A percentile compares a stretch with the other conserved stretches of the same genome.
Evolutionary conservation across 2,888 invertebrate genomes (phyloP).

Genomic region (Drosophila suboccidentalis): DNA sequence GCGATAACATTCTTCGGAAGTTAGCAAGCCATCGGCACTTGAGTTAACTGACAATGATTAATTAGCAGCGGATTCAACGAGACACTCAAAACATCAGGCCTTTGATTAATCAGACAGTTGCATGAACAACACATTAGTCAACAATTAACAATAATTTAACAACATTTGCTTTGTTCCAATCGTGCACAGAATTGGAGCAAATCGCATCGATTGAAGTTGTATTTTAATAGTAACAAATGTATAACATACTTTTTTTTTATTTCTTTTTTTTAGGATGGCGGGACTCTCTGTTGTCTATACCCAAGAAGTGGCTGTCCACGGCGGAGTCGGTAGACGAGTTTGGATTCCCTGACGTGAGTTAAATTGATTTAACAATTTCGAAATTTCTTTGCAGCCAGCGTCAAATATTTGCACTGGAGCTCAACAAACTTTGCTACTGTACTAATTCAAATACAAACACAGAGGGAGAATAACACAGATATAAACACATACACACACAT

Average conservation of each 20-base stretch:
- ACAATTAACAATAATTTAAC: conserved; percentile 31
- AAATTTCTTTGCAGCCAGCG: conserved; percentile 41
- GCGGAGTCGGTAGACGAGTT: conserved; percentile 85
- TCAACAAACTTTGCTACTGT: conserved; percentile 65
- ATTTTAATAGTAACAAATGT: background rate
- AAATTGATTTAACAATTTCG: conserved; percentile 70
- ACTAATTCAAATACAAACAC: conserved; percentile 73
- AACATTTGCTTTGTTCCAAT: conserved; percentile 6
- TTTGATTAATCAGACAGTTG: conserved; percentile 26
- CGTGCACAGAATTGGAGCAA: background rate
- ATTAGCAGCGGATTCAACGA: conserved; percentile 33
- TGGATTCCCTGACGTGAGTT: conserved; percentile 86
- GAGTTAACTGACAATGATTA: conserved; percentile 65
- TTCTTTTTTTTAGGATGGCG: conserved; percentile 89
- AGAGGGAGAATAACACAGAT: conserved; percentile 20
- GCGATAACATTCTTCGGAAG: conserved; percentile 25
- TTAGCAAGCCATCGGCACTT: conserved; percentile 18
- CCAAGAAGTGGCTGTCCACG: conserved; percentile 89
- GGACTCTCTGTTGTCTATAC: conserved; percentile 90
- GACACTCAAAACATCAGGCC: conserved; percentile 15
- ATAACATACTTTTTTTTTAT: conserved; percentile 7
- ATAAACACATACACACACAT: conserved; percentile 25
- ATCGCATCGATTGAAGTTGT: background rate
- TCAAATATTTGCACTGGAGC: conserved; percentile 65
- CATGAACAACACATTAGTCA: conserved; percentile 50